Evolutionary conservation across 2,888 invertebrate genomes (phyloP), one percentile per base, ranked within the genome.

Genomic region (Silvanus unidentatus): DNA sequence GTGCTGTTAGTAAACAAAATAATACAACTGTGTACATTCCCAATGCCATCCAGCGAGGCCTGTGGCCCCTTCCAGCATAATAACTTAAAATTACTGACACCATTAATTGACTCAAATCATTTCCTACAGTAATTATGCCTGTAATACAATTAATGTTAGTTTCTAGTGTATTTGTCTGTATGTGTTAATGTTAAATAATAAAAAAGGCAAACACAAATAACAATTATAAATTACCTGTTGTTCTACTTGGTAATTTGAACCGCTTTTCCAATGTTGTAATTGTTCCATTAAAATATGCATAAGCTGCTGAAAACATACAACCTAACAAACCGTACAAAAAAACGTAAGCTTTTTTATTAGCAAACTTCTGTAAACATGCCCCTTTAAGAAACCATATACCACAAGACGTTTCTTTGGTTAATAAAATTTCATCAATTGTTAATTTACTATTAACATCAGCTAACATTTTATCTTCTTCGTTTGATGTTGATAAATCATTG

Each of bases 231-330:
- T 70, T 60, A 79, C 81, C 84, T 52, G 82, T 82, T 16, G 82
- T 84, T 64, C 78, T 77, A 30, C 82, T 84, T 11, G 84, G 82
- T 60, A 85, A 84, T 66, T 82, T 84, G 63, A 83, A 85, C 53
- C 84, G 74, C 62, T 85, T 85, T 66, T 85, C 85, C 50, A 85
- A 73, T 2, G 84, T 84, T 40, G 85, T 84, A 47, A 85, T 82
- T 16, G 82, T 84, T n/a, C 84, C 84, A 59, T 81, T 82, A 57
- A 83, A 84, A 62, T 85, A 85, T 2, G 84, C 79, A 58, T 79
- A 84, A 47, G 80, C 80, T 58, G 84, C 84, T 13, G 81, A 79
- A 61, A 81, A 82, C 44, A 83, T 75, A 58, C 82, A 82, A 2
- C 84, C 84, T 4, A 84, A 74, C 30, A 84, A 68, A 28, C 84